Evolutionary conservation across 2,888 invertebrate genomes (phyloP), one percentile per base, ranked within the genome.

Genomic region (Acanthosoma haemorrhoidale): DNA sequence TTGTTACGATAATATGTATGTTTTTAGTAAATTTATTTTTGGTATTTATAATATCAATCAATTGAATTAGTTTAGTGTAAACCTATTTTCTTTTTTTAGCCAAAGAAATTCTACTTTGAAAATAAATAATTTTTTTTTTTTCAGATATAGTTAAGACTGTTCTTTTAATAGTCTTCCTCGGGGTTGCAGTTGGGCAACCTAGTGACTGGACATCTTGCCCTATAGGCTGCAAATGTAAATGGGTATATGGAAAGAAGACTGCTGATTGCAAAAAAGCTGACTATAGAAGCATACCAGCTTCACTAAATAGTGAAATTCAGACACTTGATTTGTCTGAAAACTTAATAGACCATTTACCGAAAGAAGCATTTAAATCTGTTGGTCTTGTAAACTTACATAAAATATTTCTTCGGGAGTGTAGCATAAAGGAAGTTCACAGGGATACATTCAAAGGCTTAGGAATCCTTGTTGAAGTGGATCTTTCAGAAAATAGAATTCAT

Each of bases 231-330:
- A 87, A 87, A 77, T 94, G 94, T 79, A 87, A 88, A 74, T 94
- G 94, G 94, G 87, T 87, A 31, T 88, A 88, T 71, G 93, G 94
- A 5, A 91, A 89, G 79, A 92, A 90, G 79, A 87, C 88, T 21
- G 94, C 92, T 1, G 90, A 92, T 75, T 95, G 95, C 79, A 85
- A 85, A 36, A 83, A 84, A 69, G 83, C 85, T 39, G 83, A 84
- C n/a, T 83, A 91, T 34, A 84, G 83, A 59, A 82, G 85, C 32
- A 87, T 95, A 74, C 94, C 94, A 0, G 82, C 82, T 72, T 85
- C 86, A 67, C 81, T 94, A 36, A 91, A 90, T 77, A 81, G 85
- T 38, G 89, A 90, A 75, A 81, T 84, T 2, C 82, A 82, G 73
- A 76, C 76, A 68, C 83, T 92, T 43, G 89, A 92, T 77, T 82